Conservation (phyloP, 35 echinoderm and acorn worm species). For the Apostichopus japonicus region DNA sequence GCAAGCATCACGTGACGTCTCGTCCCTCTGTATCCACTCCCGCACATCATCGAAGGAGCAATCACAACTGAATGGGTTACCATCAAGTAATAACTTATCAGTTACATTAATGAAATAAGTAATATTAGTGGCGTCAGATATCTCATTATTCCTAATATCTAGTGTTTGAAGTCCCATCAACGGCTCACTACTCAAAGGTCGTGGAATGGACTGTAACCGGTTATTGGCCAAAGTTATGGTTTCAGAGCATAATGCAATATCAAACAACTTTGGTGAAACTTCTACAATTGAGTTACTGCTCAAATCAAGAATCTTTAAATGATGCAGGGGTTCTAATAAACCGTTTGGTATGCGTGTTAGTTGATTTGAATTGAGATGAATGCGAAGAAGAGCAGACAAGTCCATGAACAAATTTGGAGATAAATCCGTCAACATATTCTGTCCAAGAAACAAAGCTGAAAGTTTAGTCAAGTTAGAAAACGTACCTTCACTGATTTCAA, state of each 20-base stretch:
- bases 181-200: not conserved
- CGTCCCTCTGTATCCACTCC: constrained; percentile 4
- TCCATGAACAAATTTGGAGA: not conserved
- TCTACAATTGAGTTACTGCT: constrained; percentile 12
- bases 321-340: not conserved
- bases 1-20: not conserved
- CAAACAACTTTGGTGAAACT: not conserved
- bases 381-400: not conserved
- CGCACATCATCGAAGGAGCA: not conserved
- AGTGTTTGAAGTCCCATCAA: not conserved
- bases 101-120: not conserved
- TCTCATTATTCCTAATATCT: constrained; percentile 24
- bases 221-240: constrained; percentile 19
- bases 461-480: constrained; percentile 11
- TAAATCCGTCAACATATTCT: not conserved
- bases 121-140: constrained; percentile 16
- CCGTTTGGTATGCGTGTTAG: not conserved
- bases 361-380: constrained; percentile 18
- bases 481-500: not conserved
- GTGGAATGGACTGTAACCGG: constrained; percentile 7
- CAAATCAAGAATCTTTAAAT: not conserved
- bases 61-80: constrained; percentile 10
- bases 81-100: constrained; percentile 21
- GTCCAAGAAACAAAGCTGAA: constrained; percentile 6
- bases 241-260: not conserved